Base-by-base conservation (phyloP, 2,888 invertebrate species). In the Anaspis maculata region DNA sequence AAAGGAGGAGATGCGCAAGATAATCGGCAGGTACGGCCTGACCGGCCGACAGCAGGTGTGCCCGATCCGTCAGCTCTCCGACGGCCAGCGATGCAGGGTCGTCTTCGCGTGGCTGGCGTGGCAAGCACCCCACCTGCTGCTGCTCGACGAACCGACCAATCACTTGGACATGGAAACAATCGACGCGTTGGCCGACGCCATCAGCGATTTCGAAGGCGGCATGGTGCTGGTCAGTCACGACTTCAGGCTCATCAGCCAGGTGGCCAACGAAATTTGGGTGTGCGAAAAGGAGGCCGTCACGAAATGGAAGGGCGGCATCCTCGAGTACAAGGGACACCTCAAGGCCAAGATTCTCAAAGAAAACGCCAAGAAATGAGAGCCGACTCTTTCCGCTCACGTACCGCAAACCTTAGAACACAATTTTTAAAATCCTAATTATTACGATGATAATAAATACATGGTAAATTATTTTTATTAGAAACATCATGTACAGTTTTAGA, bases 201-300 rank as follows among this genome's bases (percentile, higher is more conserved):
- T 98, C 54, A 95, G 91, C 61, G 91, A 94, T 57, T 98, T 95
- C 61, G 91, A 94, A 48, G 98, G 98, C 25, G 98, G 98, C 47
- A 85, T 99, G 86, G 90, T 99, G 44, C 78, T 99, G 13, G 98
- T 99, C 55, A 95, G 94, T 69, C 98, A 98, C 86, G 98, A 99
- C 76, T 98, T 98, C 76, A 77, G 98, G 65, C 81, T 98, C 32
- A 98, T 98, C 45, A 92, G 88, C 69, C 97, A 98, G 79, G 97
- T 98, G 16, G 97, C 97, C 6, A 86, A 98, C 64, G 94, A 95
- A 68, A 97, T 98, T 64, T 99, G 97, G 98, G 85, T 98, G 25
- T 99, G 98, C 66, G 96, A 97, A 65, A 87, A 98, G 45, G 87
- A 85, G 55, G 81, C 85, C 3, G 85, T 94, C 32, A 96, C 94